Conservation (phyloP, 1,140 invertebrate genomes). For the Bathynomus jamesi region DNA sequence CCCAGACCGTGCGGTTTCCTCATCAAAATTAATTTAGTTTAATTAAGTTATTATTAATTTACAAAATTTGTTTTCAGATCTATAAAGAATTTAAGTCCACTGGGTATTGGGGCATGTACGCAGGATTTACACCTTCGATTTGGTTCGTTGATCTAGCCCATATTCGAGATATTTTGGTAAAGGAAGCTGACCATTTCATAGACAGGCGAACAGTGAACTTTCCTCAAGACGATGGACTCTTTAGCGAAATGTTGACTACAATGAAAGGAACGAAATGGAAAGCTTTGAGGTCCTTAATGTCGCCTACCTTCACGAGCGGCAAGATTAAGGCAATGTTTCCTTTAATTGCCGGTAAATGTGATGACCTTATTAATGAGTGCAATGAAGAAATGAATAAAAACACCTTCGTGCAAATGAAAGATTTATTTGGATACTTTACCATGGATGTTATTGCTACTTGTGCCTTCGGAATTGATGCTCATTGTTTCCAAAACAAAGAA, state of each 20-base stretch:
- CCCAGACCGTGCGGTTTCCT: too few species aligned
- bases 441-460: constrained; percentile 48
- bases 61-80: too few species aligned
- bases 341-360: constrained; percentile 12
- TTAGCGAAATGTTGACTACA: constrained; percentile 8
- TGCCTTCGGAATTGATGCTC: constrained; percentile 47
- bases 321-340: too few species aligned
- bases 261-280: constrained; percentile 31
- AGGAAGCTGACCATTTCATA: constrained; percentile 3
- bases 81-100: too few species aligned
- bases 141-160: not conserved
- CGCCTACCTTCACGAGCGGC: constrained; percentile 37
- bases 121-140: not conserved
- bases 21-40: too few species aligned
- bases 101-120: not conserved
- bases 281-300: constrained; percentile 21
- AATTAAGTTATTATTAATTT: too few species aligned
- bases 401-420: constrained; percentile 19
- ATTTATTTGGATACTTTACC: constrained; percentile 42
- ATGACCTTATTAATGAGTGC: constrained; percentile 10
- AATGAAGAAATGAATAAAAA: constrained; percentile 6
- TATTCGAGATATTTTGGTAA: not conserved
- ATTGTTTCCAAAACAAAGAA: constrained; percentile 29
- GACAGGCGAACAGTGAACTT: not conserved
- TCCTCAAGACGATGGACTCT: not conserved